Evolutionary conservation across 2,888 invertebrate species (phyloP).

Genomic region (Drosophila seclusa): DNA sequence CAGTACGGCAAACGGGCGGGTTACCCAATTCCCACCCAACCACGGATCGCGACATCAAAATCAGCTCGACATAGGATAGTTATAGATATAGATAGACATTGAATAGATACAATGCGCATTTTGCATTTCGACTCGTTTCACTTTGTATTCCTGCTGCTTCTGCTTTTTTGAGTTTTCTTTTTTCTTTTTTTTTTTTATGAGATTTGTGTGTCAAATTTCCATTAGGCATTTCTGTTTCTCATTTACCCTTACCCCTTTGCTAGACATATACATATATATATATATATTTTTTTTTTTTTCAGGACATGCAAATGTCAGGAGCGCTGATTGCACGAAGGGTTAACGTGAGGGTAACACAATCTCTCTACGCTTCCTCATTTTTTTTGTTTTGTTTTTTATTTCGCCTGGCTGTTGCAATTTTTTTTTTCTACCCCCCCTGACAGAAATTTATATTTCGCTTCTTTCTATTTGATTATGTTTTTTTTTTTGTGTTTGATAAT

Average conservation of each 20-base stretch:
- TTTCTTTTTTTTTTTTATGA: slow-evolving; percentile 70
- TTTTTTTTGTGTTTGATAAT: slow-evolving; percentile 83
- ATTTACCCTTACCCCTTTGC: slow-evolving; percentile 60
- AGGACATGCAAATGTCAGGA: slow-evolving; percentile 75
- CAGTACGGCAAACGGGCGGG: slow-evolving; percentile 56
- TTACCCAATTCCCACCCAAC: slow-evolving; percentile 4
- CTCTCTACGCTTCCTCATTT: slow-evolving; percentile 48
- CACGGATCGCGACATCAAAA: slow-evolving; percentile 16
- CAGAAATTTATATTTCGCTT: slow-evolving; percentile 61
- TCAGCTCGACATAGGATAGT: slow-evolving; percentile 20
- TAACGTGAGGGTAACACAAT: slow-evolving; percentile 78
- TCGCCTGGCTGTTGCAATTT: slow-evolving; percentile 61
- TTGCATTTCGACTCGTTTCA: slow-evolving; percentile 47
- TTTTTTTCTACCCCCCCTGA: slow-evolving; percentile 35
- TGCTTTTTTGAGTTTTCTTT: slow-evolving; percentile 1
- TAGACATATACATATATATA: too few species aligned
- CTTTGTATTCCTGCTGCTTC: slow-evolving; percentile 2
- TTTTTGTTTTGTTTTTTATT: slow-evolving; percentile 33
- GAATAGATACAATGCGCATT: slow-evolving; percentile 80
- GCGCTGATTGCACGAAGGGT: slow-evolving; percentile 68
- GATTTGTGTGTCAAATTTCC: slow-evolving; percentile 83
- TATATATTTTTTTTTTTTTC: slow-evolving; percentile 22
- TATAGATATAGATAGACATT: slow-evolving; percentile 59
- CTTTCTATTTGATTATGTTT: slow-evolving; percentile 9
- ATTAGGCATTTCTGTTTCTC: slow-evolving; percentile 73